These are phyloP conservation scores for Labia minor DNA, from an alignment of 2,888 invertebrate species.

Conservation along the genomic window DNA sequence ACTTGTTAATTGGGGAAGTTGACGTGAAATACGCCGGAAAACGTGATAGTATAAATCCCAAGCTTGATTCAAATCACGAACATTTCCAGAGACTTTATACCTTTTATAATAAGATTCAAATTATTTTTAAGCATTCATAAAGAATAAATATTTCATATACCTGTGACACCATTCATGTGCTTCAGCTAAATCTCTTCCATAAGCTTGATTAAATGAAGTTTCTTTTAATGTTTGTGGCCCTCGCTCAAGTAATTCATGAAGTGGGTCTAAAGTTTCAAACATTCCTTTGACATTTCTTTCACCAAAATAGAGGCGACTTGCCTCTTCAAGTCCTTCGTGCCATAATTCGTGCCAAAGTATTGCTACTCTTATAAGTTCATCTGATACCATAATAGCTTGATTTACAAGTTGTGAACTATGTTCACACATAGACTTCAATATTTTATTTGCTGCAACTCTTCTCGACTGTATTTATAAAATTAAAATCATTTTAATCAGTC, in stretches of 20 bases:
- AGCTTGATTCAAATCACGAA: constrained; percentile 90
- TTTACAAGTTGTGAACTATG: constrained; percentile 84
- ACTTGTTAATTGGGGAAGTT: constrained; percentile 82
- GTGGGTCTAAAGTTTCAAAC: constrained; percentile 88
- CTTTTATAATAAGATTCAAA: constrained; percentile 17
- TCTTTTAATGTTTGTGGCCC: constrained; percentile 95
- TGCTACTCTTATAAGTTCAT: constrained; percentile 93
- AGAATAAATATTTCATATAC: constrained; percentile 38
- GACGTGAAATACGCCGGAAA: constrained; percentile 89
- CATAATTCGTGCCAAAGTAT: constrained; percentile 99
- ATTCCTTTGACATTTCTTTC: constrained; percentile 93
- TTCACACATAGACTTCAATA: constrained; percentile 90
- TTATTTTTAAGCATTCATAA: constrained; percentile 36
- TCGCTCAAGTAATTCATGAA: constrained; percentile 86
- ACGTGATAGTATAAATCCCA: constrained; percentile 99
- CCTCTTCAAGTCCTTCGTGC: constrained; percentile 96
- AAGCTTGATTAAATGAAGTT: constrained; percentile 89
- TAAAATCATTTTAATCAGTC: not conserved
- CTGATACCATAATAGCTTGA: constrained; percentile 91
- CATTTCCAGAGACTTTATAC: constrained; percentile 63
- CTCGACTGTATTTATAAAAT: constrained; percentile 41
- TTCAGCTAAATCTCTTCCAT: constrained; percentile 85
- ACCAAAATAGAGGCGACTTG: constrained; percentile 86
- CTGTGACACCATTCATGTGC: constrained; percentile 93
- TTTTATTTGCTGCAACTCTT: constrained; percentile 84